Conservation (phyloP, 1,140 invertebrate species). For the Bombus fervidus region DNA sequence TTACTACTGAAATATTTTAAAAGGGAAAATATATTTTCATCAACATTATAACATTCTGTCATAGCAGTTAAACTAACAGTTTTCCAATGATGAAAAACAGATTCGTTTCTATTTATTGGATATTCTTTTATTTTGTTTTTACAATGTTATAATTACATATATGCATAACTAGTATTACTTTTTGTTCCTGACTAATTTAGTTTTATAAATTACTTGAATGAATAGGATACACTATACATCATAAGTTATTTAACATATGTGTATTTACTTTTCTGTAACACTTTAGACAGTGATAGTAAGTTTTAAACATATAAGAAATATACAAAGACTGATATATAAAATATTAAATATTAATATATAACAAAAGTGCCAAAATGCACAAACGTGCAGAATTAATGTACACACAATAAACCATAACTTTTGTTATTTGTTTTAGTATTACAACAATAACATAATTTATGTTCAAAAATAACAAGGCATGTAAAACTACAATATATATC, state of each 20-base stretch:
- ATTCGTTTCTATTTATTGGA: conserved; percentile 15
- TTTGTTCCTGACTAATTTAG: not conserved
- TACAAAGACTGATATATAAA: conserved; percentile 59
- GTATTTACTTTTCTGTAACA: conserved; percentile 15
- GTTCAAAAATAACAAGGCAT: not conserved
- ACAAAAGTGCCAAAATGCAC: conserved; percentile 61
- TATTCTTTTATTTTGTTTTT: conserved; percentile 39
- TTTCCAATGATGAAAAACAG: not conserved
- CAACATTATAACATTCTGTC: not conserved
- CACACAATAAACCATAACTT: conserved; percentile 14
- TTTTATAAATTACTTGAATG: not conserved
- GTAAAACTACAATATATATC: not conserved
- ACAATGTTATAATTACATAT: conserved; percentile 26
- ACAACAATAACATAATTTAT: too few species aligned
- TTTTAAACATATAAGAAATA: conserved; percentile 34
- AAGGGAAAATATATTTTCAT: not conserved
- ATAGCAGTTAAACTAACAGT: not conserved
- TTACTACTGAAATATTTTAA: conserved; percentile 15
- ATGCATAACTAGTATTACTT: conserved; percentile 12
- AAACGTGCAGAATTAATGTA: conserved; percentile 27
- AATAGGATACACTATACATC: conserved; percentile 3
- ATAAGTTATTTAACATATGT: conserved; percentile 16
- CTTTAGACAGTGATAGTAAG: conserved; percentile 4
- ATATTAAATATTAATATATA: conserved; percentile 34
- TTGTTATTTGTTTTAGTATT: conserved; percentile 16